Evolutionary conservation across 1,140 invertebrate species (phyloP).

Genomic region (Drosophila pachea): DNA sequence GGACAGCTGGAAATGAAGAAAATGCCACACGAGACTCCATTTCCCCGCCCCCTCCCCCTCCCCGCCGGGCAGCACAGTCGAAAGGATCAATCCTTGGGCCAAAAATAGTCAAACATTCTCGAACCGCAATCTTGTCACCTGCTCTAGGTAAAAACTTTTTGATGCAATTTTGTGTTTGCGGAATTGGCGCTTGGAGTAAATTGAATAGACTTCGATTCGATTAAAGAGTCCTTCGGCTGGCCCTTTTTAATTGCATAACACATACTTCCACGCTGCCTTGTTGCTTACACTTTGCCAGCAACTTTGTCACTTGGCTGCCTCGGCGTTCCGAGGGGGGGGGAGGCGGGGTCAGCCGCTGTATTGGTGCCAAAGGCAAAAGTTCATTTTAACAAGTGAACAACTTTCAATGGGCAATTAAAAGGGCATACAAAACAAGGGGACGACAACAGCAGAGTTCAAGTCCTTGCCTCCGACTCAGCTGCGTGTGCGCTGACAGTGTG

Average conservation of each 20-base stretch:
- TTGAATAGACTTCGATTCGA: conserved; percentile 57
- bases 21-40: too few species aligned
- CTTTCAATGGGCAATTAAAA: conserved; percentile 77
- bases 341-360: background rate
- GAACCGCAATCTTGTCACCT: background rate
- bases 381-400: conserved; percentile 76
- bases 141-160: conserved; percentile 3
- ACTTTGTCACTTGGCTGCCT: conserved; percentile 17
- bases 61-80: too few species aligned
- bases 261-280: conserved; percentile 66
- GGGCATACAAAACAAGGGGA: conserved; percentile 66
- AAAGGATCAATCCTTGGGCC: too few species aligned
- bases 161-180: conserved; percentile 36
- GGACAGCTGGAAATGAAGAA: too few species aligned
- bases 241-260: conserved; percentile 72
- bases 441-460: conserved; percentile 39
- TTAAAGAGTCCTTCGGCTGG: conserved; percentile 30
- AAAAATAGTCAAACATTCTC: background rate
- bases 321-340: background rate
- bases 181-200: conserved; percentile 24
- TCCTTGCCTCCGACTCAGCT: conserved; percentile 19
- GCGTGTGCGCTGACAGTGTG: too few species aligned
- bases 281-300: conserved; percentile 62
- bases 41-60: too few species aligned
- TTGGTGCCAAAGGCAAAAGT: conserved; percentile 62